A percentile compares a stretch with the other conserved stretches of the same genome.
Conservation (phyloP, 2,797 vertebrate genomes). For the Gallinago stenura region DNA sequence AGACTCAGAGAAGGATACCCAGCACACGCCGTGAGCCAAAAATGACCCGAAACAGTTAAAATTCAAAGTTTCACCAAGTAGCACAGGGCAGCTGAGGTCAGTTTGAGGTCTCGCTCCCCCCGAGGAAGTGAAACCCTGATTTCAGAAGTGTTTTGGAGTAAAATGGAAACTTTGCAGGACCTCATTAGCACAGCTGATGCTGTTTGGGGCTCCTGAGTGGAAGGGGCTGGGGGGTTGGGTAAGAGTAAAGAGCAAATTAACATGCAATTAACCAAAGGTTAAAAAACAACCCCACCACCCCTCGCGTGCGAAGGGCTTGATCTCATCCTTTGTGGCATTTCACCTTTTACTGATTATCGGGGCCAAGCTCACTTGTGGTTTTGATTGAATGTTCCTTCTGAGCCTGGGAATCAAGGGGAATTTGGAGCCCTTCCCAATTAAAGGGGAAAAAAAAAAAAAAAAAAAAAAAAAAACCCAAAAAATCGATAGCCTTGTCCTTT, state of each 20-base stretch:
- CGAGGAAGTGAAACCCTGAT: neutral
- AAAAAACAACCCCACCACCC: neutral
- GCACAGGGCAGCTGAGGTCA: neutral
- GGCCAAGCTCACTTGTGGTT: neutral
- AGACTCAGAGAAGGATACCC: neutral
- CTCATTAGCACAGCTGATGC: rapidly evolving
- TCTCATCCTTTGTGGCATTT: neutral
- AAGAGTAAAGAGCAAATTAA: neutral
- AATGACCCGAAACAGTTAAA: neutral
- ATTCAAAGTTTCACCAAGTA: too few relatives aligned
- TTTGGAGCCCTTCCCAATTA: neutral
- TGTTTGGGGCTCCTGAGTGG: neutral
- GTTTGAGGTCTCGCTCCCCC: too few relatives aligned
- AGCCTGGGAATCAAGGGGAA: neutral
- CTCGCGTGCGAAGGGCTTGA: neutral
- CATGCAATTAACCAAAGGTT: neutral
- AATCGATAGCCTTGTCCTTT: neutral
- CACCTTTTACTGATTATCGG: neutral
- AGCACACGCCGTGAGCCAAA: rapidly evolving
- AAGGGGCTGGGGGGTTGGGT: too few relatives aligned
- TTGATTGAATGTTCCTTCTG: neutral
- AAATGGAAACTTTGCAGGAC: neutral
- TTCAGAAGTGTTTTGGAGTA: neutral
- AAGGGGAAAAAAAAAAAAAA: neutral
- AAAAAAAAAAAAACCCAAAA: neutral